phyloP scores from a whole-genome alignment of 2,113 vertebrate genomes.

The Calypte anna region DNA sequence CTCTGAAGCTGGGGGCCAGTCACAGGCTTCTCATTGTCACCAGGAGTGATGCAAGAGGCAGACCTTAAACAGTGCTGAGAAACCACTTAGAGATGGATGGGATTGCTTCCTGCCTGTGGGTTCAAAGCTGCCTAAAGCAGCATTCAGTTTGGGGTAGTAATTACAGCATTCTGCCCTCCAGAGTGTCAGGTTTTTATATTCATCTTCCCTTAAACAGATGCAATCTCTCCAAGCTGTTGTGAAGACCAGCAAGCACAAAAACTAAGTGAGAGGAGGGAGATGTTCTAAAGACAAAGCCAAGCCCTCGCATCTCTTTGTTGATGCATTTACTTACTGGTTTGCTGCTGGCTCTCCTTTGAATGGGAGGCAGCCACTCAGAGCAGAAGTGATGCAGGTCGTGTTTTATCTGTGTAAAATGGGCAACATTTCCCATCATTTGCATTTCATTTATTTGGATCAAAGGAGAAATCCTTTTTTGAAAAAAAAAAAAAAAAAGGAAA shows the following conservation, averaged over 20 bases:
- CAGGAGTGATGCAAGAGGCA: background rate
- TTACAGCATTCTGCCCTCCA: background rate
- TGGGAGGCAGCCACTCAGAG: background rate
- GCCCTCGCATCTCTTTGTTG: background rate
- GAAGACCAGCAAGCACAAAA: background rate
- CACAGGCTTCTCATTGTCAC: background rate
- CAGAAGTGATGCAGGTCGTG: background rate
- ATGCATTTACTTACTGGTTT: background rate
- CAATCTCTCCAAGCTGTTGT: background rate
- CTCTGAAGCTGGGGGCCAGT: background rate
- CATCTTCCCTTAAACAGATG: background rate
- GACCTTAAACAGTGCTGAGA: background rate
- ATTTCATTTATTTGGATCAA: conserved; percentile 28
- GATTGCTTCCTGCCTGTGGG: background rate
- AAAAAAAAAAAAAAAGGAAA: no score
- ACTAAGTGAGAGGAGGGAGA: background rate
- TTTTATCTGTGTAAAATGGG: background rate
- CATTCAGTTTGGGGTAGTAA: background rate
- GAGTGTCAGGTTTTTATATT: background rate
- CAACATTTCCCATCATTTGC: background rate
- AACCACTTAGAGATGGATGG: background rate
- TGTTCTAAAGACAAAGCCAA: background rate
- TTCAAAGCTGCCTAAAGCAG: background rate
- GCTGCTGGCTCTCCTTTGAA: background rate
- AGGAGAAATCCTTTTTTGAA: background rate